Conservation (phyloP, 2,113 vertebrate genomes). For the Chinchilla lanigera region DNA sequence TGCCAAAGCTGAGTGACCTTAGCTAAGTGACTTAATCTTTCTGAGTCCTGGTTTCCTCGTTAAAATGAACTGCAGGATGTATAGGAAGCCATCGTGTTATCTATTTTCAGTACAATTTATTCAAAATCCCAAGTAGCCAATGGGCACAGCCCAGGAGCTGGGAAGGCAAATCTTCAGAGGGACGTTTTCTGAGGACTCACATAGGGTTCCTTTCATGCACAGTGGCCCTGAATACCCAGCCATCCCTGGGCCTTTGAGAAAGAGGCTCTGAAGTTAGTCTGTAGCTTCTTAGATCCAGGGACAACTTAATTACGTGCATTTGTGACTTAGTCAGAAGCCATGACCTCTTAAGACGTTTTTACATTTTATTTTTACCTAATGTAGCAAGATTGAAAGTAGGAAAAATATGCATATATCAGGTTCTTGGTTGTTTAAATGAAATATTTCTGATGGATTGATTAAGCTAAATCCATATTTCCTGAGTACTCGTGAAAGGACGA, state of each 20-base stretch:
- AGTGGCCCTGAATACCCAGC: background rate
- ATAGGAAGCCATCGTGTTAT: background rate
- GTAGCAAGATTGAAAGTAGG: background rate
- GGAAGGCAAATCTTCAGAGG: background rate
- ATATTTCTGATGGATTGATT: background rate
- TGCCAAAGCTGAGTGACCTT: background rate
- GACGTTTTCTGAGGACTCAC: background rate
- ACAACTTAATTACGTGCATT: background rate
- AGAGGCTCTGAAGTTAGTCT: background rate
- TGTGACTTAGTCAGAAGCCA: background rate
- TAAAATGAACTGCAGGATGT: background rate
- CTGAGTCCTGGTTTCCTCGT: constrained; percentile 5
- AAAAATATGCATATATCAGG: background rate
- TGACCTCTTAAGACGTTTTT: background rate
- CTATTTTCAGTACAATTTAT: background rate
- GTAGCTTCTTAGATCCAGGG: background rate
- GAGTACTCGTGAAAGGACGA: background rate
- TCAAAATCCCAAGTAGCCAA: background rate
- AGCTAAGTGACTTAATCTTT: background rate
- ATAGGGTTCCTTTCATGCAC: fast-evolving
- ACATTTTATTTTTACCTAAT: constrained; percentile 3
- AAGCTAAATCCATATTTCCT: constrained; percentile 1
- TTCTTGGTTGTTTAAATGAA: background rate
- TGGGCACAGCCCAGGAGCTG: fast-evolving
- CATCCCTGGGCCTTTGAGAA: background rate